phyloP scores from a whole-genome alignment of 1,140 invertebrate genomes.

The Lucilia cuprina region DNA sequence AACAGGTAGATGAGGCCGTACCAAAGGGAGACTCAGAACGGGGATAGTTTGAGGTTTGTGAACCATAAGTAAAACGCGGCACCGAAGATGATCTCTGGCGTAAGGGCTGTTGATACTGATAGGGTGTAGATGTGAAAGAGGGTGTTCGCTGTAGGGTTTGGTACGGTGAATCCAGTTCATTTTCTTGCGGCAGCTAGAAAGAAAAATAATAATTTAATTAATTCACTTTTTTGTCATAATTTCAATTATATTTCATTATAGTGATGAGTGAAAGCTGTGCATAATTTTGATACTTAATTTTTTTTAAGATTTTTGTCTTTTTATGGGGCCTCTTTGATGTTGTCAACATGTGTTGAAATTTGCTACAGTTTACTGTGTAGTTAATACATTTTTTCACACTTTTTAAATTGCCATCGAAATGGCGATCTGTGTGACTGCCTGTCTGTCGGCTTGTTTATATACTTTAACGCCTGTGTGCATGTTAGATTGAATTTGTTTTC shows the following conservation, averaged over 20 bases:
- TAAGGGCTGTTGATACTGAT: background rate
- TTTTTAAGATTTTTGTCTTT: background rate
- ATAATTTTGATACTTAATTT: slow-evolving; percentile 22
- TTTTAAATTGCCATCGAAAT: background rate
- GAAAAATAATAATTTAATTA: slow-evolving; percentile 27
- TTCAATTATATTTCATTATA: background rate
- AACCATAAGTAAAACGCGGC: slow-evolving; percentile 56
- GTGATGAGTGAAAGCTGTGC: background rate
- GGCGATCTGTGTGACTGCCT: background rate
- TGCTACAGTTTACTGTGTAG: background rate
- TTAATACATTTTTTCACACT: slow-evolving; percentile 30
- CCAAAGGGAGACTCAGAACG: slow-evolving; percentile 56
- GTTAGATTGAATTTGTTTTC: too few relatives aligned
- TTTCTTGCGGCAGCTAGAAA: slow-evolving; percentile 55
- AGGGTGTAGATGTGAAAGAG: slow-evolving; percentile 29
- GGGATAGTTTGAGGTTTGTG: slow-evolving; percentile 36
- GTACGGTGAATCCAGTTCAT: slow-evolving; percentile 56
- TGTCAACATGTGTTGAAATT: slow-evolving; percentile 17
- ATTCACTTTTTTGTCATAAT: background rate
- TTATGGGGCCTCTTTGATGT: slow-evolving; percentile 26
- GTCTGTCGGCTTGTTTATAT: background rate
- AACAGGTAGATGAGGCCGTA: slow-evolving; percentile 58
- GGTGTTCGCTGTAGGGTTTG: background rate
- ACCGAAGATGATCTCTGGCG: slow-evolving; percentile 45
- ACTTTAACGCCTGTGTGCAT: background rate